Base-by-base conservation (phyloP, 2,888 invertebrate genomes). In the Ferdinandea cuprea region DNA sequence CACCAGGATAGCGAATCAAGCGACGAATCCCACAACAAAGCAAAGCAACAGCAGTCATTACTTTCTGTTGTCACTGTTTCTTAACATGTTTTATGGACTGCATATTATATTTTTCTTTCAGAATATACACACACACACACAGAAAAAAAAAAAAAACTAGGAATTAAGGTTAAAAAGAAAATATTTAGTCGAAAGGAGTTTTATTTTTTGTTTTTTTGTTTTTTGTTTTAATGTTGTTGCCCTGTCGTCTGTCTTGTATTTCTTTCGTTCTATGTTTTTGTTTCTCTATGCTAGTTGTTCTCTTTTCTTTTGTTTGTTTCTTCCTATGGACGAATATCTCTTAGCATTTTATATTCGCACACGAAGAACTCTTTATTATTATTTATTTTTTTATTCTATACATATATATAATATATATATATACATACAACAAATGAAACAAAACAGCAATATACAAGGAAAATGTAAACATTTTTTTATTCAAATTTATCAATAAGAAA, bases 311-410 rank as follows among this genome's bases (percentile, higher is more conserved):
- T n/a, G n/a, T n/a, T 61, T n/a, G 52, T 30, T 32, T 73, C 13
- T 59, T 56, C 40, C 25, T 77, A 46, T 54, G 40, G 42, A 65
- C 32, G 42, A 72, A 56, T 71, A 65, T 73, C 74, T 79, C 73
- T 54, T 63, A 59, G 65, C 44, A 71, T 74, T 74, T 79, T 77
- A 46, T 68, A 46, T 68, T 30, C 52, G 68, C 65, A 54, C 66
- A 66, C 54, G n/a, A 61, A 66, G 48, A 65, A 59, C 69, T 77
- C 52, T 76, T 63, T 73, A 59, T 69, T 71, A 66, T 76, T 76
- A 76, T 76, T 76, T 81, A 76, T 76, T 76, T 74, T 72, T 68
- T 56, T 54, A 44, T 44, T 73, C 54, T 76, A 65, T 30, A 65
- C 58, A 56, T 76, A 68, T 54, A 68, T 25, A 32, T 11, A n/a